Base-by-base conservation (phyloP, 1,140 invertebrate genomes). In the Tetranychus cinnabarinus region DNA sequence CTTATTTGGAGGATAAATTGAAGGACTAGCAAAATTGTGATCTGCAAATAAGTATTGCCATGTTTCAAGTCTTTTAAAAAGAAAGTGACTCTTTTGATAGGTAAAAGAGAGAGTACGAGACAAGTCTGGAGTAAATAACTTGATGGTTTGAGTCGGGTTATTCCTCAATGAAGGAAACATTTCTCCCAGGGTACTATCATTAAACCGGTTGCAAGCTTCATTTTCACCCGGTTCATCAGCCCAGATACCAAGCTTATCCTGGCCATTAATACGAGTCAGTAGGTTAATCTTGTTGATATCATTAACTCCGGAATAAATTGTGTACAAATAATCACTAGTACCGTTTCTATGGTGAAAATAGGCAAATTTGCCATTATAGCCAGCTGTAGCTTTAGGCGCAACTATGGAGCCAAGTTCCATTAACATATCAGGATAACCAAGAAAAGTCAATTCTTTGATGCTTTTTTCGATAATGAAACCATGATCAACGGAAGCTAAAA, bases 391-490 rank as follows among this genome's bases (percentile, higher is more conserved):
- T 39, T 63, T 60, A 0, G 61, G 55, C 33, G 62, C 63, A 10
- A 68, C 8, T 7, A 63, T 33, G 12, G 61, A 63, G 8, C 64
- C 65, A 35, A 62, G 57, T 8, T 57, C 61, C 34, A 65, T 67
- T 2, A 69, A 58, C 8, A 54, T 0, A 59, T 69, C 68, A 6
- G 56, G 57, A 59, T 69, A 69, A 1, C 91, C 91, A 86, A 87
- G 66, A 59, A 72, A 97, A 0, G 92, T 76, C 37, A 95, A 73
- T 66, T 96, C 85, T 1, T 82, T 81, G 1, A 95, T 82, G 0
- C 84, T 84, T 0, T 87, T 83, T 63, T 84, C 82, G 2, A 88
- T 86, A 71, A 96, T 90, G 0, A 89, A 83, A 68, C 86, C 85
- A 65, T 92, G 86, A 68, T 87, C 86, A 48, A 88, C 73, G 57